Percentiles rank a stretch among this genome's conserved stretches.
Conservation (phyloP, 2,797 vertebrate species). For the Coregonus sp. region DNA sequence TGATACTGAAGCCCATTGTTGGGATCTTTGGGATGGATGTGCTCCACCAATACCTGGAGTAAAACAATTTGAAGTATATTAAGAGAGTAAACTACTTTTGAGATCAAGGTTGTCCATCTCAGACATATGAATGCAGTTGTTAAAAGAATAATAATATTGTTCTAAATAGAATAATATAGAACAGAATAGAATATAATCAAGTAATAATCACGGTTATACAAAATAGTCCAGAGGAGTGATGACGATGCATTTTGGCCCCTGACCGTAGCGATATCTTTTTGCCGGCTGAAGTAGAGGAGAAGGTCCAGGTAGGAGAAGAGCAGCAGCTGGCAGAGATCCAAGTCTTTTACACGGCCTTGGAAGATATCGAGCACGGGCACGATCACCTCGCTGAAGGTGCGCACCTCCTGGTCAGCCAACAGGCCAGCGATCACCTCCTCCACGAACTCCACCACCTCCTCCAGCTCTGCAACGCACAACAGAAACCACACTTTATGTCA, state of each 20-base stretch:
- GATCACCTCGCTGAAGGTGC: slow-evolving; percentile 92
- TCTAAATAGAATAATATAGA: not conserved
- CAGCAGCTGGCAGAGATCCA: slow-evolving; percentile 92
- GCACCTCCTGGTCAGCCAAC: slow-evolving; percentile 89
- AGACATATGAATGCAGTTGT: not conserved
- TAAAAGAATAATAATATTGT: not conserved
- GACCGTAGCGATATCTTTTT: slow-evolving; percentile 92
- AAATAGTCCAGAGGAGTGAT: not conserved
- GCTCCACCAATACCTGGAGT: slow-evolving; percentile 86
- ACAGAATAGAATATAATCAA: not conserved
- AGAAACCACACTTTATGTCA: slow-evolving; percentile 11
- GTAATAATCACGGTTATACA: not conserved
- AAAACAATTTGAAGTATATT: not conserved
- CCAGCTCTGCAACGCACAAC: slow-evolving; percentile 78
- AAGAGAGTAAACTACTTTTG: not conserved
- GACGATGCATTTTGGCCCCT: slow-evolving; percentile 3
- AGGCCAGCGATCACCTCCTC: slow-evolving; percentile 89
- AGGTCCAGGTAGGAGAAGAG: slow-evolving; percentile 90
- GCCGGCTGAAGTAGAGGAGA: slow-evolving; percentile 91
- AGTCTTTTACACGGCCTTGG: slow-evolving; percentile 85
- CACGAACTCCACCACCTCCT: slow-evolving; percentile 88
- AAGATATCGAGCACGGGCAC: slow-evolving; percentile 91
- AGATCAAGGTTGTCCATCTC: not conserved
- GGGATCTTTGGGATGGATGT: slow-evolving; percentile 94
- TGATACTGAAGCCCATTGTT: slow-evolving; percentile 94